These are phyloP conservation scores for Acridotheres tristis DNA, from an alignment of 2,797 vertebrate genomes.

Conservation along the genomic window DNA sequence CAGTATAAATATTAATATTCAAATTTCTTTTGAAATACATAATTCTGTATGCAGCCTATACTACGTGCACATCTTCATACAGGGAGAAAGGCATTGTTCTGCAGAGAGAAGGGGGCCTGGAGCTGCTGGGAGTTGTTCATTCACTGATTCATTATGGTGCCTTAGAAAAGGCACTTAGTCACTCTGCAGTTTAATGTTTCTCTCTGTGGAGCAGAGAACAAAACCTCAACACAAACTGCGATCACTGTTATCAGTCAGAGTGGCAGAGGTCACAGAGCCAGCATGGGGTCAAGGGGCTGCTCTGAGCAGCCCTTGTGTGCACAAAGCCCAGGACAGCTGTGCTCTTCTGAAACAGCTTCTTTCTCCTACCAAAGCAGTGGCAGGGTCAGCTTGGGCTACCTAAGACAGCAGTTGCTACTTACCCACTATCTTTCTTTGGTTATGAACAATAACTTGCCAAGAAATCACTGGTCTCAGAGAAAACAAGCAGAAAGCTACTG, in stretches of 20 bases:
- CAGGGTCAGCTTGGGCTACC: background rate
- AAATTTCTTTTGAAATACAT: background rate
- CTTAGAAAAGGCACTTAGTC: slow-evolving; percentile 51
- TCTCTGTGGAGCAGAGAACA: background rate
- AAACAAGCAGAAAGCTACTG: background rate
- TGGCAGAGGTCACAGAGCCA: background rate
- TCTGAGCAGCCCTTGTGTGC: background rate
- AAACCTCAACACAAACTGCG: slow-evolving; percentile 14
- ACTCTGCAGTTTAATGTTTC: slow-evolving; percentile 30
- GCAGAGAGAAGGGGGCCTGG: background rate
- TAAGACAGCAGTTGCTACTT: background rate
- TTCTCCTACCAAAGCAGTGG: background rate
- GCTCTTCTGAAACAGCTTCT: background rate
- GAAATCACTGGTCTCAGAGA: background rate
- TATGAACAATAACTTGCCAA: background rate
- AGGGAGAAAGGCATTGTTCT: background rate
- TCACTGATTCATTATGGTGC: slow-evolving; percentile 43
- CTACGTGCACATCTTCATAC: background rate
- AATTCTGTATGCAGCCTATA: background rate
- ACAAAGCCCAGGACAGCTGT: background rate
- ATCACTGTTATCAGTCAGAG: background rate
- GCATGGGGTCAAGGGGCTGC: background rate
- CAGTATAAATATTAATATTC: slow-evolving; percentile 27
- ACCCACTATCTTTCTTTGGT: background rate
- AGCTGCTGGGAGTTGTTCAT: slow-evolving; percentile 18